Conservation (phyloP, 1,140 invertebrate genomes). For the Euschistus heros region DNA sequence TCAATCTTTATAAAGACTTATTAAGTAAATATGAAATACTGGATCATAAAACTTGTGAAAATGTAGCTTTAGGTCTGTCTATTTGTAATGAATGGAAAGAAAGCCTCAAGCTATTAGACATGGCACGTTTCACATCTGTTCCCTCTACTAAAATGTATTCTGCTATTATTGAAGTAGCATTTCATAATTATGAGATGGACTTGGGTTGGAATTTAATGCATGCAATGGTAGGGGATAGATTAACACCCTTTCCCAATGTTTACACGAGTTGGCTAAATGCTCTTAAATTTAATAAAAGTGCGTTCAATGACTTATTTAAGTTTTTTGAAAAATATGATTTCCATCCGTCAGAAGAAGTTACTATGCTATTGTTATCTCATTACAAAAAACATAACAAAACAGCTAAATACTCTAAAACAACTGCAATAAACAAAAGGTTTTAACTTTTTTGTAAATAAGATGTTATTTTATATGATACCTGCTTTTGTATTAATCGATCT, state of each 20-base stretch:
- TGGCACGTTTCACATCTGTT: constrained; percentile 38
- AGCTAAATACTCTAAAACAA: background rate
- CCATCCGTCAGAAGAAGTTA: constrained; percentile 35
- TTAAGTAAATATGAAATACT: constrained; percentile 43
- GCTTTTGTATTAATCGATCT: background rate
- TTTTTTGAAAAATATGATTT: constrained; percentile 4
- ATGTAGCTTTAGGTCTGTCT: constrained; percentile 47
- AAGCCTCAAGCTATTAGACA: constrained; percentile 45
- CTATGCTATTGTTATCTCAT: constrained; percentile 28
- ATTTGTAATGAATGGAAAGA: constrained; percentile 50
- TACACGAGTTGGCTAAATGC: constrained; percentile 36
- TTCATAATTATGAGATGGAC: constrained; percentile 41
- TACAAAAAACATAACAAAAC: constrained; percentile 12
- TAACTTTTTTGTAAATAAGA: background rate
- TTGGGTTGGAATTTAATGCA: constrained; percentile 44
- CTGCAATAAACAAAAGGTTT: background rate
- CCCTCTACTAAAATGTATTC: constrained; percentile 36
- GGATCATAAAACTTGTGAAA: constrained; percentile 44
- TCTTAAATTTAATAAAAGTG: constrained; percentile 35
- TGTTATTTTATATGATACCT: background rate
- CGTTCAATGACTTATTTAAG: background rate
- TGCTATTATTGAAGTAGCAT: constrained; percentile 41
- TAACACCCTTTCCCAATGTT: constrained; percentile 28
- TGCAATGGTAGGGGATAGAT: constrained; percentile 33
- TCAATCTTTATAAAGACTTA: constrained; percentile 35